Base-by-base conservation (phyloP, 2,113 vertebrate species). In the Grantiella picta region DNA sequence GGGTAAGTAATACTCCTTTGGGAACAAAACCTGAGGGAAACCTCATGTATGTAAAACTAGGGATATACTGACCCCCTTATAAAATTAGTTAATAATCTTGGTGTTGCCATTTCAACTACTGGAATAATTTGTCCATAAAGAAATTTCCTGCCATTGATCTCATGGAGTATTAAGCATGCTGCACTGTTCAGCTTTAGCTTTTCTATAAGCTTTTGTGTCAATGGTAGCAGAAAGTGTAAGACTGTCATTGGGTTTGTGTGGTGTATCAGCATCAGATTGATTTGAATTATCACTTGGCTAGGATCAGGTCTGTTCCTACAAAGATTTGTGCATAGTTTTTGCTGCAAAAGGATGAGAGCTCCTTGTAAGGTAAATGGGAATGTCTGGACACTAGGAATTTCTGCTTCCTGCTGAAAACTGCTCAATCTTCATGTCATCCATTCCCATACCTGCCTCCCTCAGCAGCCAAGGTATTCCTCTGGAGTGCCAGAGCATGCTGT, bases 1-100 rank as follows among this genome's bases (percentile, higher is more conserved):
- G 99, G 99, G 99, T 99, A 95, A 99, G 99, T 98, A 44, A 49
- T 17, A 19, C 23, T 70, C 17, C 12, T 69, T 42, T 29, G 38
- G 54, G 49, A 92, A 5, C 23, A 50, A 79, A 87, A 38, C n/a
- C 36, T 71, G 40, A 56, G 47, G 49, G 61, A 29, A 75, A 14
- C 27, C 2, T 1, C 4, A 29, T 45, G 15, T 59, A 1, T 27
- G 50, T 36, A 25, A 50, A 76, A 18, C 18, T 85, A 50, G n/a
- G 23, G 40, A 17, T 45, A 8, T 8, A 31, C 13, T 86, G 72
- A 81, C 19, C 40, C 40, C 21, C 25, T 57, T 88, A 2, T 0
- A 44, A 64, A 22, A 68, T 25, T 15, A 12, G 33, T 71, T 73
- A 29, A 36, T 80, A 60, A 53, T 31, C 31, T 52, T 23, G 13